These are phyloP conservation scores for Blomia tropicalis DNA, from an alignment of 2,888 invertebrate species.

Conservation along the genomic window DNA sequence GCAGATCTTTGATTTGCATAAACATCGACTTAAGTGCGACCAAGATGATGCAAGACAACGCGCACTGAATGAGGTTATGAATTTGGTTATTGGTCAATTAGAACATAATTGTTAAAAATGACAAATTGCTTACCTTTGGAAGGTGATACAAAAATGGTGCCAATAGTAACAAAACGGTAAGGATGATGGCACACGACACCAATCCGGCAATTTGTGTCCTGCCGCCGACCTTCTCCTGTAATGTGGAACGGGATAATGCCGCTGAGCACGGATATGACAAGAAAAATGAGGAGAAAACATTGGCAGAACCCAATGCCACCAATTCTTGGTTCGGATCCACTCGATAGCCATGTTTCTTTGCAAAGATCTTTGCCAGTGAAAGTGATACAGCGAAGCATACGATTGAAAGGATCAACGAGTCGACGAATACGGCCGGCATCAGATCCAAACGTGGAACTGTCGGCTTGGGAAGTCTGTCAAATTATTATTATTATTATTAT, in stretches of 20 bases:
- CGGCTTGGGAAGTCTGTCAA: conserved; percentile 27
- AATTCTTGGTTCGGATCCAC: conserved; percentile 51
- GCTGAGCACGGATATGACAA: conserved; percentile 39
- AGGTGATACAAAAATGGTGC: conserved; percentile 73
- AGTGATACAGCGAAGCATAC: conserved; percentile 56
- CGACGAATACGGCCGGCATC: conserved; percentile 24
- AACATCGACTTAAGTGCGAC: conserved; percentile 62
- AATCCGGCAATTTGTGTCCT: conserved; percentile 63
- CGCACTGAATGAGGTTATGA: conserved; percentile 32
- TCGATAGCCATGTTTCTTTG: conserved; percentile 52
- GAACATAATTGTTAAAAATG: not conserved
- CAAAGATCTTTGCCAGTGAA: conserved; percentile 58
- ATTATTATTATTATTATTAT: not conserved
- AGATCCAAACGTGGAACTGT: conserved; percentile 28
- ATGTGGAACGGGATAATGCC: conserved; percentile 43
- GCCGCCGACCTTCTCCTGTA: conserved; percentile 70
- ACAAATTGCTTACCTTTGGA: conserved; percentile 41
- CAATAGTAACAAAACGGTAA: conserved; percentile 64
- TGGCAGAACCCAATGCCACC: conserved; percentile 34
- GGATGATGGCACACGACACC: conserved; percentile 55
- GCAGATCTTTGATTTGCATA: conserved; percentile 51
- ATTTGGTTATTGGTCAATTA: not conserved
- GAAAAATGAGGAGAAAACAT: conserved; percentile 39
- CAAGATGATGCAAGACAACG: conserved; percentile 62
- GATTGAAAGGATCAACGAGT: conserved; percentile 30